Base-by-base conservation (phyloP, 2,797 vertebrate species). In the Lates japonicus region DNA sequence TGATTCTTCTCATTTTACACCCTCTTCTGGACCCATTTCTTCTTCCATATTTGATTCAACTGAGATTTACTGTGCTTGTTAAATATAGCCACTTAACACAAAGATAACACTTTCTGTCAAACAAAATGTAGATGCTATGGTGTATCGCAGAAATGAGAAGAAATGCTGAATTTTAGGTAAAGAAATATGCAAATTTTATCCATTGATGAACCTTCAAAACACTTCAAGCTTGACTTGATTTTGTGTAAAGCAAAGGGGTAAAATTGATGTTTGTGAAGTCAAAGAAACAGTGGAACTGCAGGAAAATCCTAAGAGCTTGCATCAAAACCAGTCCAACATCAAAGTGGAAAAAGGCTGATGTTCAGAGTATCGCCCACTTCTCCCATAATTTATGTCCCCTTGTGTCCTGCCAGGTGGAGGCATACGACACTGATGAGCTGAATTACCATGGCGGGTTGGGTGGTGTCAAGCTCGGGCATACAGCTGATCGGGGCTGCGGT, bases 401-500 rank as follows among this genome's bases (percentile, higher is more conserved):
- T 41, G 20, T 49, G 20, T 72, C 22, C 63, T 55, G 14, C 33
- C 92, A 99, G 98, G 97, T 98, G 11, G 96, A 97, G 60, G 92
- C 94, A 0, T 99, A 99, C 35, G 94, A 95, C 8, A 3, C 90
- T 0, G 98, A 99, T 55, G 93, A 97, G 35, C 91, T 99, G 86
- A 96, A 95, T 86, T 95, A 95, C 91, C 98, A 96, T 0, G 97
- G 97, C 0, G 96, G 97, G 22, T n/a, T 99, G 67, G 96, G 97
- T n/a, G 11, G 95, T 99, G 22, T 97, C 96, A n/a, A n/a, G 1
- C 99, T 99, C 0, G n/a, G 97, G 93, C 83, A 95, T 97, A 86
- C 97, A 98, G 86, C 75, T 99, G 85, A 96, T 99, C 92, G 96
- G 95, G 0, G 97, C 97, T 0, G 87, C 95, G 0, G 90, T 99